Evolutionary conservation across 2,888 invertebrate species (phyloP).

Genomic region (Drosophila nigritarsus): DNA sequence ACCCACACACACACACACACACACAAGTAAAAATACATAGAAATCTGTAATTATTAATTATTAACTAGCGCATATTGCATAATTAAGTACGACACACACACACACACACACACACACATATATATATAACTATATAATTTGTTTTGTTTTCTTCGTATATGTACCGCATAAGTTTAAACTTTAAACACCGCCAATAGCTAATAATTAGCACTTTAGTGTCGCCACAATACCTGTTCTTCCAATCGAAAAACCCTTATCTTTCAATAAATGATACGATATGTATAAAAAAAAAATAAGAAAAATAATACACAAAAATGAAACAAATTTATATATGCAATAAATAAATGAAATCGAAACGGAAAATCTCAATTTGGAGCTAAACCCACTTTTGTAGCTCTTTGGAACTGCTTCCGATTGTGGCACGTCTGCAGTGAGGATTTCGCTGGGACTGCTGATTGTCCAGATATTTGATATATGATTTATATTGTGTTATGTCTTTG

Average conservation of each 20-base stretch:
- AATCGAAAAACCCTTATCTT: conserved; percentile 70
- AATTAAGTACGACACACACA: conserved; percentile 45
- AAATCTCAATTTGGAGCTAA: background rate
- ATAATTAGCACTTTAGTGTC: conserved; percentile 80
- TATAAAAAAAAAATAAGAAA: conserved; percentile 30
- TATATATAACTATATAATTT: conserved; percentile 37
- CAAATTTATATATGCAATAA: conserved; percentile 79
- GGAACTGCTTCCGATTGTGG: too few relatives aligned
- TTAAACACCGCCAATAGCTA: conserved; percentile 81
- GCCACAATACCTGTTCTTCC: conserved; percentile 80
- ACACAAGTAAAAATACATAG: conserved; percentile 10
- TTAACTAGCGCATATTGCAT: conserved; percentile 62
- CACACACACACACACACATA: conserved; percentile 15
- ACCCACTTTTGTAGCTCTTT: too few relatives aligned
- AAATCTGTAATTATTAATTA: conserved; percentile 57
- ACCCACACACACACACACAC: conserved; percentile 18
- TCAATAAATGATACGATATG: conserved; percentile 51
- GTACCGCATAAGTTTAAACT: conserved; percentile 74
- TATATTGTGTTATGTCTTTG: background rate
- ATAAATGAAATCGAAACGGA: conserved; percentile 73
- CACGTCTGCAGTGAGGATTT: background rate
- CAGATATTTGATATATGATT: background rate
- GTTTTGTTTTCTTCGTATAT: conserved; percentile 59
- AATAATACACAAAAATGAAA: conserved; percentile 49
- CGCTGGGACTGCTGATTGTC: background rate